These are phyloP conservation scores for Hippocampus mohnikei DNA, from an alignment of 2,113 vertebrate genomes.

Conservation along the genomic window DNA sequence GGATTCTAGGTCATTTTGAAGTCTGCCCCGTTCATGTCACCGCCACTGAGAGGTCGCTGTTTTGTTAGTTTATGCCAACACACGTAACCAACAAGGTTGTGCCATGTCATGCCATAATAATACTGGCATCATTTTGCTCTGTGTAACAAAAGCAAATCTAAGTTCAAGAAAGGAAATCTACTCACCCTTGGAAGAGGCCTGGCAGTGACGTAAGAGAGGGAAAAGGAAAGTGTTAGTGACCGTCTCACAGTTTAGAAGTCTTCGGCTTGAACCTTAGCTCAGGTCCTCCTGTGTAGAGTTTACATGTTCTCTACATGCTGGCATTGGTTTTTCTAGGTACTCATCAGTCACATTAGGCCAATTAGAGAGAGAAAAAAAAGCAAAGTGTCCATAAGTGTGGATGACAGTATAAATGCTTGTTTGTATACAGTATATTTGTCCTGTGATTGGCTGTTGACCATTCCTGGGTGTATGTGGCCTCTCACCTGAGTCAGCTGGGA, in stretches of 20 bases:
- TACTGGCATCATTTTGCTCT: neutral
- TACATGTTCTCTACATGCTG: too few species aligned
- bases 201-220: neutral
- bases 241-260: neutral
- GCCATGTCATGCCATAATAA: neutral
- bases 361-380: too few species aligned
- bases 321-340: too few species aligned
- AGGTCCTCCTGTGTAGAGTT: neutral
- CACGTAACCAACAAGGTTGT: neutral
- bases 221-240: neutral
- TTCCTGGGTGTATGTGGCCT: neutral
- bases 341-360: too few species aligned
- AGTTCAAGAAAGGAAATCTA: neutral
- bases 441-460: neutral
- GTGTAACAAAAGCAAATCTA: neutral
- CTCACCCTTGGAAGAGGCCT: neutral
- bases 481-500: neutral
- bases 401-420: neutral
- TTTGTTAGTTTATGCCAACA: neutral
- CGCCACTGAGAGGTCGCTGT: neutral
- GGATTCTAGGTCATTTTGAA: neutral
- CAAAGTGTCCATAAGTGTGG: too few species aligned
- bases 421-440: too few species aligned
- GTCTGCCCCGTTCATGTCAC: neutral
- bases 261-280: neutral